Base-by-base conservation (phyloP, 2,797 vertebrate genomes). In the Rousettus madagascariensis region DNA sequence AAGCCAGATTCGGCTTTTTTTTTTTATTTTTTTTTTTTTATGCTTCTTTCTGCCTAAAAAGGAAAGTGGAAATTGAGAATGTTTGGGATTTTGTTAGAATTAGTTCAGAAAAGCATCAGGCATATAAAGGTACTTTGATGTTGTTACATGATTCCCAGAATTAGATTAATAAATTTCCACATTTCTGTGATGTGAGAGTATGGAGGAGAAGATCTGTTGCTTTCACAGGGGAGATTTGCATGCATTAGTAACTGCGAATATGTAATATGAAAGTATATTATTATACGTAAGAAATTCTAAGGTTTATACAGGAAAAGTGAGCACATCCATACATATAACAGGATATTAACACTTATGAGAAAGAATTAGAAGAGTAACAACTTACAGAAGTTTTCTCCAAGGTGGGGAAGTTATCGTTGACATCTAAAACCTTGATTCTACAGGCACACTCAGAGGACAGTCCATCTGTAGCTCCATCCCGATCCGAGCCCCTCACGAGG, bases 381-480 rank as follows among this genome's bases (percentile, higher is more conserved):
- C 98, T 98, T 98, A 99, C 98, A 3, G 97, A 98, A 53, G 98
- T 98, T 95, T 98, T 98, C 96, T 98, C 98, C 74, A 98, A 93
- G 43, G 92, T 98, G 61, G 98, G 98, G 84, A 99, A 98, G 94
- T 99, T 99, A 96, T 99, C 98, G 1, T 99, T 99, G 91, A 99
- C 98, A 33, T 99, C 98, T 8, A 98, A 95, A 80, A 99, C 98
- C 94, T 98, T 97, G 95, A 99, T 97, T 0, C 98, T 97, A 46
- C 98, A 98, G 79, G 96, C 98, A 46, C 98, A 98, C 89, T 98
- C 97, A 0, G 98, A 98, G 19, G 98, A 98, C 26, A 98, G 97
- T 93, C 98, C 98, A 24, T 98, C 98, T 6, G 96, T 83, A 46
- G 98, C 98, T 91, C 98, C 98, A 8, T 99, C 98, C 36, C 98